Conservation (phyloP, 2,113 vertebrate genomes). For the Xiphias gladius region DNA sequence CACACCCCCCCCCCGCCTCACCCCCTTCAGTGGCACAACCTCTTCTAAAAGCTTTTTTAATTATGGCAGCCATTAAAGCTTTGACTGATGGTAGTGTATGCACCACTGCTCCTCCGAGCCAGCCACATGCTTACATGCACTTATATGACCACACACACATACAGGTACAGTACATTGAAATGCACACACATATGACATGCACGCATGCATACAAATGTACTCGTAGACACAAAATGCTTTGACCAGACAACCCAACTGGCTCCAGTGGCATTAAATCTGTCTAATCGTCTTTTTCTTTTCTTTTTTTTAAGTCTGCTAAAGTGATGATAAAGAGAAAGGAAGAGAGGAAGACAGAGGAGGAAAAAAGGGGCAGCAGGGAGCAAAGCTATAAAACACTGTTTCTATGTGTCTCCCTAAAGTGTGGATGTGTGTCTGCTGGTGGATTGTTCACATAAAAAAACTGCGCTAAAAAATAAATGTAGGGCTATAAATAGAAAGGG, state of each 20-base stretch:
- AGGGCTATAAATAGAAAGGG: constrained; percentile 63
- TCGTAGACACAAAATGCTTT: constrained; percentile 43
- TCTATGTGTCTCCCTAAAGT: constrained; percentile 26
- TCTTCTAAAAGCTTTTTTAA: constrained; percentile 88
- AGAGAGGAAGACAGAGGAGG: background rate
- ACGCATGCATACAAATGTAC: constrained; percentile 42
- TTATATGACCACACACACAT: constrained; percentile 54
- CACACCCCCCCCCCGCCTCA: constrained; percentile 44
- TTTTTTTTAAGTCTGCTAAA: constrained; percentile 35
- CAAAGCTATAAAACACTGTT: constrained; percentile 53
- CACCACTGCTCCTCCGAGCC: constrained; percentile 66
- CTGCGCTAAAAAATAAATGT: constrained; percentile 46
- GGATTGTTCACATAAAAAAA: constrained; percentile 39
- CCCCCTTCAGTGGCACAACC: constrained; percentile 73
- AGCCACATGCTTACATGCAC: constrained; percentile 60
- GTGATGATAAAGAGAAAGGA: constrained; percentile 23
- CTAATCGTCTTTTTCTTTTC: constrained; percentile 47
- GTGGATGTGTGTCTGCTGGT: constrained; percentile 16
- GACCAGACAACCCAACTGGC: constrained; percentile 63
- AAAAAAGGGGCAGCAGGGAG: constrained; percentile 32
- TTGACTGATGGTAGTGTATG: constrained; percentile 62
- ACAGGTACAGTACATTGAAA: constrained; percentile 30
- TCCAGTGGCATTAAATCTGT: constrained; percentile 68
- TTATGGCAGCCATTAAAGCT: constrained; percentile 82
- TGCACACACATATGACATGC: constrained; percentile 1